phyloP scores from a whole-genome alignment of 2,797 vertebrate species.

The Nannoperca obscura region DNA sequence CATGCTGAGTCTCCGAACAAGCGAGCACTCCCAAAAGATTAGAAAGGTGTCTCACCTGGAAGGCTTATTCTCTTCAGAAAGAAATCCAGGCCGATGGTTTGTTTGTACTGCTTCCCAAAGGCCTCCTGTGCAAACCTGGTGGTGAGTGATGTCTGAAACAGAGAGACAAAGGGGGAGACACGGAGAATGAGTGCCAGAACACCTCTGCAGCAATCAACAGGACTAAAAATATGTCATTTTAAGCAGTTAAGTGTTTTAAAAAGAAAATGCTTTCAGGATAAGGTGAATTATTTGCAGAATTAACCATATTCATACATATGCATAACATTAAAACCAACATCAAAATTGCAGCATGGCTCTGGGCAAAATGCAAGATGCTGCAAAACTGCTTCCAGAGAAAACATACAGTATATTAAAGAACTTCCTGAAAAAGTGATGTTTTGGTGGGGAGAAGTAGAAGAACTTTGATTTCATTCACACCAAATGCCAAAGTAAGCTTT shows the following conservation, averaged over 20 bases:
- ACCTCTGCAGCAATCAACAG: slow-evolving; percentile 26
- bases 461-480: slow-evolving; percentile 47
- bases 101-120: slow-evolving; percentile 99
- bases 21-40: slow-evolving; percentile 65
- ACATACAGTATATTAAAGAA: slow-evolving; percentile 56
- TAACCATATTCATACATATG: slow-evolving; percentile 20
- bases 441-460: slow-evolving; percentile 28
- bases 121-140: slow-evolving; percentile 98
- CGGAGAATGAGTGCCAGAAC: slow-evolving; percentile 45
- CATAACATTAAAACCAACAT: slow-evolving; percentile 1
- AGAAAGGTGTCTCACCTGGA: slow-evolving; percentile 92
- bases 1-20: slow-evolving; percentile 46
- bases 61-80: slow-evolving; percentile 98
- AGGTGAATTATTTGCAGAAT: slow-evolving; percentile 25
- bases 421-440: slow-evolving; percentile 53
- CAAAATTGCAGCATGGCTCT: slow-evolving; percentile 13
- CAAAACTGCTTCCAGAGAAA: slow-evolving; percentile 60
- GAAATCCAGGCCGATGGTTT: slow-evolving; percentile 99
- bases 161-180: slow-evolving; percentile 75
- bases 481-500: slow-evolving; percentile 50
- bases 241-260: slow-evolving; percentile 30
- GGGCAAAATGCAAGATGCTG: slow-evolving; percentile 50
- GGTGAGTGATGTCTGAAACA: slow-evolving; percentile 96
- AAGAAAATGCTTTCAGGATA: slow-evolving; percentile 22
- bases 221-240: slow-evolving; percentile 34